Base-by-base conservation (phyloP, 1,140 invertebrate genomes). In the Orius insidiosus region DNA sequence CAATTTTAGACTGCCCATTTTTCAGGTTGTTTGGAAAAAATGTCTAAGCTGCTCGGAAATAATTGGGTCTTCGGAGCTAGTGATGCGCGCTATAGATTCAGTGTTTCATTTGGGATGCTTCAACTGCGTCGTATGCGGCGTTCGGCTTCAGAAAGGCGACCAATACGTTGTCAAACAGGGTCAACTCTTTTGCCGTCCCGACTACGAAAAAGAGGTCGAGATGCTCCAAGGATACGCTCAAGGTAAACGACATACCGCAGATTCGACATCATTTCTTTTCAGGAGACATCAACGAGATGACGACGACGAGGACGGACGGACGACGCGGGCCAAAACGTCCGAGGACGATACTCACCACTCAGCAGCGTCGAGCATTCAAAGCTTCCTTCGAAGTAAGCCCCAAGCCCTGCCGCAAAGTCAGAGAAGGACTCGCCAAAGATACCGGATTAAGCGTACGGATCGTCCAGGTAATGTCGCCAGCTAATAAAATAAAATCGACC, bases 401-500 rank as follows among this genome's bases (percentile, higher is more conserved):
- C 9, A 88, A 88, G 59, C 85, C 84, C 1, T 85, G 83, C 58
- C 63, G 84, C 52, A 88, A 88, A 67, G 82, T 84, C 49, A 61
- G 73, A 32, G 81, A 86, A 60, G 69, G 75, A 35, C 65, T 86
- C 38, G 83, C 83, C n/a, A 81, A 83, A 58, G 82, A 85, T 58
- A 85, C 83, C 9, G 82, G 82, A 4, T 66, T 86, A 16, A 84
- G 78, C 59, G 78, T 85, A 14, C 63, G 83, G 51, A 84, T 86
- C 40, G 83, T 86, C 8, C 72, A 75, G 66, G 72, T 75, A 56
- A 58, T n/a, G n/a, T n/a, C n/a, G n/a, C n/a, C n/a, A n/a, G n/a
- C n/a, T n/a, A n/a, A n/a, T n/a, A n/a, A n/a, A n/a, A n/a, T n/a
- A n/a, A n/a, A 24, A 24, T 24, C 3, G 7, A 24, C 24, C 24